A percentile compares a stretch with the other conserved stretches of the same genome.
Evolutionary conservation across 1,140 invertebrate genomes (phyloP).

Genomic region (Drosophila neocordata): DNA sequence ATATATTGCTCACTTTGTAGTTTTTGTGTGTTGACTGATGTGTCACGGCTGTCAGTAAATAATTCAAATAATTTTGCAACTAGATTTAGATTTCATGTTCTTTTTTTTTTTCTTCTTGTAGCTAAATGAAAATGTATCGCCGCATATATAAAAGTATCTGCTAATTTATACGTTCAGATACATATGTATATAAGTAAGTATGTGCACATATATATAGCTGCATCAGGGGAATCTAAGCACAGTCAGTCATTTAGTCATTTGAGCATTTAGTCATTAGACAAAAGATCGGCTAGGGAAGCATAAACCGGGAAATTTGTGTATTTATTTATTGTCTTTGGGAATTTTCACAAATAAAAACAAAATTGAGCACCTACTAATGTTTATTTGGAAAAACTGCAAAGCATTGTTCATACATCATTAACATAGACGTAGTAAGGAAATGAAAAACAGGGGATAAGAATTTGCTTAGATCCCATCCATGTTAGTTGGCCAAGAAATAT

Average conservation of each 20-base stretch:
- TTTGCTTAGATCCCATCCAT: too few relatives aligned
- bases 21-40: slow-evolving; percentile 43
- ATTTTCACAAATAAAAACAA: slow-evolving; percentile 16
- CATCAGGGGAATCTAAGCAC: slow-evolving; percentile 21
- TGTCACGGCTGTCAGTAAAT: slow-evolving; percentile 59
- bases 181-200: background rate
- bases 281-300: slow-evolving; percentile 38
- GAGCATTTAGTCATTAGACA: slow-evolving; percentile 40
- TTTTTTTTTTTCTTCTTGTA: slow-evolving; percentile 16
- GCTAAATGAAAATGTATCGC: slow-evolving; percentile 50
- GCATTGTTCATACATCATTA: slow-evolving; percentile 8
- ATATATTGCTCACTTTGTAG: slow-evolving; percentile 22
- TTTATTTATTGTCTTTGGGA: background rate
- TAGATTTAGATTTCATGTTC: slow-evolving; percentile 59
- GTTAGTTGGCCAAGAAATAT: too few relatives aligned
- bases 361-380: background rate
- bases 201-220: slow-evolving; percentile 20
- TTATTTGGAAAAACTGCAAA: slow-evolving; percentile 41
- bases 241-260: slow-evolving; percentile 24
- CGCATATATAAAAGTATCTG: slow-evolving; percentile 6
- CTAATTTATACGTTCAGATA: background rate
- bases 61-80: slow-evolving; percentile 63
- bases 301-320: slow-evolving; percentile 12
- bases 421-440: background rate
- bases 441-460: too few relatives aligned